Percentiles rank a stretch among this genome's conserved stretches.
Conservation (phyloP, 2,113 vertebrate species). For the Daubentonia madagascariensis region DNA sequence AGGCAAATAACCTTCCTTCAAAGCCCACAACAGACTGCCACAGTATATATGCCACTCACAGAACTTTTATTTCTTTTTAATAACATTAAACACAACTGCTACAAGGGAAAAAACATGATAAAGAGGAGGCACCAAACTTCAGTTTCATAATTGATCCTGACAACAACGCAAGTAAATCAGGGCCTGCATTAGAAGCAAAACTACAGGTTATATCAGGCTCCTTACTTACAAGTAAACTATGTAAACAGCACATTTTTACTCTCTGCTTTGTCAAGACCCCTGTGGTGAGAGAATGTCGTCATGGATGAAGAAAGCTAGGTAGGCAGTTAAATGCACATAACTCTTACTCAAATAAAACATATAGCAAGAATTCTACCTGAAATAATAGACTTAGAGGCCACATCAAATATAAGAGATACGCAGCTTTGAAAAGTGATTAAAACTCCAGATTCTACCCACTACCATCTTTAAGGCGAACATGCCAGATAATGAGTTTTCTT, state of each 20-base stretch:
- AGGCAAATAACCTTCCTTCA: constrained; percentile 36
- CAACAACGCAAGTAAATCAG: constrained; percentile 44
- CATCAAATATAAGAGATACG: not conserved
- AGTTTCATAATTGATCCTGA: constrained; percentile 64
- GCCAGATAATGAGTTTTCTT: constrained; percentile 66
- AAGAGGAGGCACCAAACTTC: constrained; percentile 66
- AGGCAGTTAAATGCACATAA: constrained; percentile 50
- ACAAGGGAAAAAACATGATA: constrained; percentile 63
- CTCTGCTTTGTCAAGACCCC: constrained; percentile 59
- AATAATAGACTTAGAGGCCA: constrained; percentile 23
- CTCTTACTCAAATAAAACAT: constrained; percentile 24
- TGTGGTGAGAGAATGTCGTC: constrained; percentile 14
- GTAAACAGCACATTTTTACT: constrained; percentile 45
- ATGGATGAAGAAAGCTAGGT: constrained; percentile 28
- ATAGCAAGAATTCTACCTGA: constrained; percentile 37
- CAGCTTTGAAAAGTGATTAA: constrained; percentile 44
- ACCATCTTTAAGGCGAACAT: constrained; percentile 59
- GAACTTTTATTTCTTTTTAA: constrained; percentile 77
- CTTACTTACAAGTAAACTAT: constrained; percentile 28
- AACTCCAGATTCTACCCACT: constrained; percentile 42
- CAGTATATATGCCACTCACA: constrained; percentile 58
- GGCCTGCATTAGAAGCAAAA: constrained; percentile 21
- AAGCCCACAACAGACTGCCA: constrained; percentile 63
- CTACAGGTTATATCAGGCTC: constrained; percentile 48
- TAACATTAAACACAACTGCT: constrained; percentile 72